Percentiles rank a stretch among this genome's conserved stretches.
Conservation (phyloP, 1,140 invertebrate species). For the Lordiphosa mommai region DNA sequence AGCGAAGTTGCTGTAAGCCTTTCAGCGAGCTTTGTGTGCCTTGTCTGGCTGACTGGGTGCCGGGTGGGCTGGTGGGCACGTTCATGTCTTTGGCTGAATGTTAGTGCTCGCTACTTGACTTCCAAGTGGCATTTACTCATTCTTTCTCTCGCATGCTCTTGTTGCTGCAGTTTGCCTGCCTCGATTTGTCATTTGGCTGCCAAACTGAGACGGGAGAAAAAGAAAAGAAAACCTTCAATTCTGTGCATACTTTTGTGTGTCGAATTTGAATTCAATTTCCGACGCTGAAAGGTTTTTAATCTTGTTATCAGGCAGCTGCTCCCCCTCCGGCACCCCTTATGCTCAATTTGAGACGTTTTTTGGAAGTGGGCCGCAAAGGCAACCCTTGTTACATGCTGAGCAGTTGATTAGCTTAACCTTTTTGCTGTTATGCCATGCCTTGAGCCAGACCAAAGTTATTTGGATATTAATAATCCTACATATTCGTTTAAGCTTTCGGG, state of each 20-base stretch:
- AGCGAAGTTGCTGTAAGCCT: constrained; percentile 56
- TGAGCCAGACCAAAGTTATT: constrained; percentile 28
- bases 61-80: constrained; percentile 32
- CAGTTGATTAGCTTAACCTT: constrained; percentile 71
- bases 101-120: constrained; percentile 67
- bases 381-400: constrained; percentile 60
- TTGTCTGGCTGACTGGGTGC: constrained; percentile 5
- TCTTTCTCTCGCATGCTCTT: constrained; percentile 28
- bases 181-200: constrained; percentile 76
- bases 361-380: constrained; percentile 9
- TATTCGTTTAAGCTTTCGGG: not conserved
- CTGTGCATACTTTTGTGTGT: constrained; percentile 74
- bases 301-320: constrained; percentile 62
- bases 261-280: constrained; percentile 78
- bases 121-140: constrained; percentile 76
- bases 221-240: constrained; percentile 42
- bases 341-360: constrained; percentile 22
- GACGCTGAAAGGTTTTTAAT: constrained; percentile 76
- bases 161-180: constrained; percentile 53
- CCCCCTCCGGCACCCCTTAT: constrained; percentile 14
- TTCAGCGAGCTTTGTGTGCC: constrained; percentile 39
- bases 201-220: constrained; percentile 33
- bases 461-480: constrained; percentile 43
- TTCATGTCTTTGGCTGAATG: constrained; percentile 58
- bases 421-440: constrained; percentile 25